A percentile compares a stretch with the other conserved stretches of the same genome.
Conservation (phyloP, 2,113 vertebrate genomes). For the Mobula hypostoma region DNA sequence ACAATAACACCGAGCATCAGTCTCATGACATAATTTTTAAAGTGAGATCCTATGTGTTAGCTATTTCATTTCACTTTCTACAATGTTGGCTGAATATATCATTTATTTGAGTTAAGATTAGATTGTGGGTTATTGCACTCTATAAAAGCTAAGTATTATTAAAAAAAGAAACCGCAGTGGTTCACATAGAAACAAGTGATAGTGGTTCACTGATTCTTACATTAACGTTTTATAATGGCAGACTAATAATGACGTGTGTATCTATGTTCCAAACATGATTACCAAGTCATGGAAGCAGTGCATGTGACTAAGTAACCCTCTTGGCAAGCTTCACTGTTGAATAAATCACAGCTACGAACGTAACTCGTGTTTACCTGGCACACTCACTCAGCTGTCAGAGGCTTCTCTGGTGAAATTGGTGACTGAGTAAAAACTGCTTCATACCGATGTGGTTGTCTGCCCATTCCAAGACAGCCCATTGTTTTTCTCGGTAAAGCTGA, state of each 20-base stretch:
- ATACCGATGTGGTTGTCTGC: too few species aligned
- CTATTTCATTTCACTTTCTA: background rate
- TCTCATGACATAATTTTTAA: background rate
- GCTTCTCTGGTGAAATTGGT: background rate
- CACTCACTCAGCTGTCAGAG: background rate
- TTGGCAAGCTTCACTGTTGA: background rate
- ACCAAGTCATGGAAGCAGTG: background rate
- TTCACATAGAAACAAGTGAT: background rate
- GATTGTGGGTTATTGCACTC: background rate
- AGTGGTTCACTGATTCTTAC: background rate
- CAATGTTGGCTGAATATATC: background rate
- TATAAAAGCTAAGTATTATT: background rate
- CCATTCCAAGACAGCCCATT: background rate
- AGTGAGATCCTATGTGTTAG: background rate
- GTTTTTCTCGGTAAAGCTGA: background rate
- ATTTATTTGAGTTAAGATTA: background rate
- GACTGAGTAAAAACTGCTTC: background rate
- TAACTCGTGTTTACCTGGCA: background rate
- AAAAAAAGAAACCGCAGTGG: background rate
- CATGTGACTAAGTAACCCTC: background rate
- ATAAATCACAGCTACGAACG: constrained; percentile 4
- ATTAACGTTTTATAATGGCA: background rate
- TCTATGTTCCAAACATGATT: background rate
- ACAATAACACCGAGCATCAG: background rate
- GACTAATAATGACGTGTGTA: background rate